phyloP scores from a whole-genome alignment of 2,888 invertebrate genomes.

The Strigamia maritima region DNA sequence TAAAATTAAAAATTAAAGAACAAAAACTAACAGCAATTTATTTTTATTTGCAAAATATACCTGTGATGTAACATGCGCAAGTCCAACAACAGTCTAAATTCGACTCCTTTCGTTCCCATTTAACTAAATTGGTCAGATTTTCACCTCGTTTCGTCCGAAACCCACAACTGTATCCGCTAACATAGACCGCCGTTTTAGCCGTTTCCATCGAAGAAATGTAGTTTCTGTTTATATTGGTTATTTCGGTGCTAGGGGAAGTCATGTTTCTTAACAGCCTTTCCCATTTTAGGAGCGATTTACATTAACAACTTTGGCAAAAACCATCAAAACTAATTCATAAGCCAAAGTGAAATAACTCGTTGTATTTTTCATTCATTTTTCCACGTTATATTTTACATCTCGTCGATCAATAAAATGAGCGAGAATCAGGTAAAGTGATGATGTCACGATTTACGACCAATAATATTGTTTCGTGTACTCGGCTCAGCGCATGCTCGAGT shows the following conservation, averaged over 20 bases:
- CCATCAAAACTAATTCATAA: background rate
- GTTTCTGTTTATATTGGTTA: background rate
- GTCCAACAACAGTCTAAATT: conserved; percentile 38
- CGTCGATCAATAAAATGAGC: conserved; percentile 1
- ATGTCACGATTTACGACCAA: background rate
- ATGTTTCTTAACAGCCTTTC: background rate
- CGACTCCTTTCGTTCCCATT: background rate
- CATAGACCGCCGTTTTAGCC: background rate
- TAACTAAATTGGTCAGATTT: background rate
- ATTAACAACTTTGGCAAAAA: background rate
- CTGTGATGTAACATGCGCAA: conserved; percentile 35
- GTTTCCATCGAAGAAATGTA: background rate
- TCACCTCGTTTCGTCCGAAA: background rate
- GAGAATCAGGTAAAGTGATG: background rate
- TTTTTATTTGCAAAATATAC: background rate
- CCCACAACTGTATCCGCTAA: conserved; percentile 8
- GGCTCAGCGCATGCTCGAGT: background rate
- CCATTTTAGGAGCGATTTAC: background rate
- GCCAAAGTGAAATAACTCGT: background rate
- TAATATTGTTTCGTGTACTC: background rate
- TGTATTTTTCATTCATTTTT: background rate
- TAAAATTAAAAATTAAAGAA: background rate
- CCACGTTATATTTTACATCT: background rate
- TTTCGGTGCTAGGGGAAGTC: background rate
- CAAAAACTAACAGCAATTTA: background rate